Evolutionary conservation across 2,113 vertebrate genomes (phyloP).

Genomic region (Alethe castanea): DNA sequence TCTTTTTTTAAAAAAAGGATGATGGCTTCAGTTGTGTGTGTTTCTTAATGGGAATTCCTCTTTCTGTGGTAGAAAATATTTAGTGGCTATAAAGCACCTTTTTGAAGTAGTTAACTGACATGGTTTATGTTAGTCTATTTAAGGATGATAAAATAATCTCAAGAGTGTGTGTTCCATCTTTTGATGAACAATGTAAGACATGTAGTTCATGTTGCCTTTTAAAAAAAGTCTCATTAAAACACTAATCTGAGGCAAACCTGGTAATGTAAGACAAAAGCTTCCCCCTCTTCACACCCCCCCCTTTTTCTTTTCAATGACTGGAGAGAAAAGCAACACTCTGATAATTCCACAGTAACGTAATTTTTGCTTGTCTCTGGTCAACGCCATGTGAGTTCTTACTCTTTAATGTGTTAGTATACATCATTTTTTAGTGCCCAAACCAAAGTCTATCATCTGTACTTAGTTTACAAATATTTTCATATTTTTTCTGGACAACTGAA

Average conservation of each 20-base stretch:
- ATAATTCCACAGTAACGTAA: not conserved
- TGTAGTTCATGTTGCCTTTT: not conserved
- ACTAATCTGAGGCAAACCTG: not conserved
- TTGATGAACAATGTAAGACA: not conserved
- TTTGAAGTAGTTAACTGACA: not conserved
- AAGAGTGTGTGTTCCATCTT: not conserved
- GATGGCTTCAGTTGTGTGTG: not conserved
- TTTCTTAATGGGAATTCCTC: not conserved
- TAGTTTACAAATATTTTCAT: not conserved
- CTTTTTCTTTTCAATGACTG: not conserved
- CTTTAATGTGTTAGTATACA: not conserved
- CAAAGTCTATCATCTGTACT: not conserved
- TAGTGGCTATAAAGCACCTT: not conserved
- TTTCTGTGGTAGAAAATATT: not conserved
- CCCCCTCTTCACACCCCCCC: fast-evolving
- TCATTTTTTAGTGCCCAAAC: not conserved
- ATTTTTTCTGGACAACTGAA: not conserved
- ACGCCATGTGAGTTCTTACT: not conserved
- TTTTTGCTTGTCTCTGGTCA: not conserved
- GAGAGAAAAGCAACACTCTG: not conserved
- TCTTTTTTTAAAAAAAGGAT: not conserved
- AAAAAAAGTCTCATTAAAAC: not conserved
- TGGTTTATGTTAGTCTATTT: not conserved
- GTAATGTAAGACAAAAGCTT: not conserved
- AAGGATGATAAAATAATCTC: not conserved